A percentile compares a stretch with the other conserved stretches of the same genome.
Conservation (phyloP, 2,888 invertebrate species). For the Uropetala carovei region DNA sequence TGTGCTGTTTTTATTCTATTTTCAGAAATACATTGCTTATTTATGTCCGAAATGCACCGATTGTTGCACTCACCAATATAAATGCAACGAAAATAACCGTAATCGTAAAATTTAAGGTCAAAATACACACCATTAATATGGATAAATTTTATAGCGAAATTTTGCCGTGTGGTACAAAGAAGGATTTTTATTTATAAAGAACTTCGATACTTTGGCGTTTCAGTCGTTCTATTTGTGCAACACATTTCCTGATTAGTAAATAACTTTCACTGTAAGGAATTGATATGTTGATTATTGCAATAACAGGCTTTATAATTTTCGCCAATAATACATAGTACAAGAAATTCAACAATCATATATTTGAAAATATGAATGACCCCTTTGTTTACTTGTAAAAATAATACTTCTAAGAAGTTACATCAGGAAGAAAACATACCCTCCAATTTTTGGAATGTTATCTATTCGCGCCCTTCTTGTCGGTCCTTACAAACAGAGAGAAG, state of each 20-base stretch:
- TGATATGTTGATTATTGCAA: constrained; percentile 58
- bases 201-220: not conserved
- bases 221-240: not conserved
- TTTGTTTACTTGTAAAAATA: constrained; percentile 55
- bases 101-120: too few species aligned
- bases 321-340: constrained; percentile 51
- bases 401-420: constrained; percentile 35
- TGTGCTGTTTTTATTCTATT: not conserved
- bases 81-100: too few species aligned
- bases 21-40: not conserved
- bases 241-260: not conserved
- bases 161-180: not conserved
- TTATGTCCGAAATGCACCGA: not conserved
- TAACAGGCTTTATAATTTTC: constrained; percentile 52
- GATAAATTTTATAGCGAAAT: too few species aligned
- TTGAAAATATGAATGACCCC: constrained; percentile 42
- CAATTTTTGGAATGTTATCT: not conserved
- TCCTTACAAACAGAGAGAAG: not conserved
- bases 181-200: not conserved
- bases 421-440: constrained; percentile 49
- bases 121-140: too few species aligned
- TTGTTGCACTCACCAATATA: not conserved
- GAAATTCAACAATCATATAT: constrained; percentile 56
- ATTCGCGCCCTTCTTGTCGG: not conserved
- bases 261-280: constrained; percentile 17